Evolutionary conservation across 2,113 vertebrate species (phyloP).

Genomic region (Dermatemys mawii): DNA sequence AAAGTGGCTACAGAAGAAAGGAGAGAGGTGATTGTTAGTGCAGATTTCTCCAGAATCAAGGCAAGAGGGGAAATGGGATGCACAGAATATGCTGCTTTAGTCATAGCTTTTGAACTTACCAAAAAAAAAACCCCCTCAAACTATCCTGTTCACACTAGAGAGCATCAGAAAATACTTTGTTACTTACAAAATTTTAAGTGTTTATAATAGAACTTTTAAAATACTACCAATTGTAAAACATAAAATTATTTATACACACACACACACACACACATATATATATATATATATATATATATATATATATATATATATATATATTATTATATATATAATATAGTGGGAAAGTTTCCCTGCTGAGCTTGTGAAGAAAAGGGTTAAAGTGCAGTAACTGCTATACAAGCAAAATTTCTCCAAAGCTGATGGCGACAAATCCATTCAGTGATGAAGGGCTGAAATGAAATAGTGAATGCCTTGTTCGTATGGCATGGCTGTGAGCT

Average conservation of each 20-base stretch:
- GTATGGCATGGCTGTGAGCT: conserved; percentile 31
- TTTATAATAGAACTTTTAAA: conserved; percentile 79
- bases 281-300: conserved; percentile 73
- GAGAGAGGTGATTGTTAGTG: conserved; percentile 51
- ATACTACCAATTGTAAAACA: conserved; percentile 76
- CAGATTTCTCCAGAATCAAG: conserved; percentile 32
- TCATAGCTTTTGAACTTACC: conserved; percentile 77
- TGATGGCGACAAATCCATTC: conserved; percentile 46
- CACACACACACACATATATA: conserved; percentile 73
- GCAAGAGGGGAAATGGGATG: conserved; percentile 21
- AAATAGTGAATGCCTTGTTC: conserved; percentile 19
- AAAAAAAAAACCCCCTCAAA: conserved; percentile 71
- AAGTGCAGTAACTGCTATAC: conserved; percentile 69
- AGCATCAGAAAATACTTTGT: conserved; percentile 74
- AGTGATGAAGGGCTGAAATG: conserved; percentile 38
- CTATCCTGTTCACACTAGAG: conserved; percentile 69
- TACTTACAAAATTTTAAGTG: conserved; percentile 73
- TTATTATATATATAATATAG: conserved; percentile 73
- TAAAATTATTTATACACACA: conserved; percentile 77
- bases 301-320: conserved; percentile 72
- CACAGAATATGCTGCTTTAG: conserved; percentile 74
- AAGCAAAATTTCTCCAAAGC: conserved; percentile 57
- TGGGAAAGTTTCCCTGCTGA: conserved; percentile 74
- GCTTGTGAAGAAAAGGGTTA: conserved; percentile 73
- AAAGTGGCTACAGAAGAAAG: conserved; percentile 32